Percentiles rank a stretch among this genome's conserved stretches.
These are phyloP conservation scores for Setipinna tenuifilis DNA, from an alignment of 2,797 vertebrate genomes.

Conservation along the genomic window DNA sequence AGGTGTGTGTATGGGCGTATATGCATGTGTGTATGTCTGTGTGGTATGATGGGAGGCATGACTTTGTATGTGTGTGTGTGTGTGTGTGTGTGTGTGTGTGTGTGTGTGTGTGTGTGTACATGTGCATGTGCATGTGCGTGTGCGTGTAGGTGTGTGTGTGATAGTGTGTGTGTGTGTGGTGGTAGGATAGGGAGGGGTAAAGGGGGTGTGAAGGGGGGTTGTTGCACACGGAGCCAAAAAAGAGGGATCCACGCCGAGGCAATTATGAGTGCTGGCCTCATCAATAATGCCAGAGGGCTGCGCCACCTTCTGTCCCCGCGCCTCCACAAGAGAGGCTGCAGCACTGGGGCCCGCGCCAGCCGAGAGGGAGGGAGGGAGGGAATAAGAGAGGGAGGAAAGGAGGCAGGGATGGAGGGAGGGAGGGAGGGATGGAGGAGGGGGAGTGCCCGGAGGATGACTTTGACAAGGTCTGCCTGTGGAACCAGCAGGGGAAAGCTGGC, in stretches of 20 bases:
- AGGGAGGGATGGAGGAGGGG: slow-evolving; percentile 35
- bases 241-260: slow-evolving; percentile 60
- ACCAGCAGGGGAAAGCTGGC: slow-evolving; percentile 65
- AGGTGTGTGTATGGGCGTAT: slow-evolving; percentile 44
- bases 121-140: background rate
- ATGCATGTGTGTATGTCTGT: slow-evolving; percentile 33
- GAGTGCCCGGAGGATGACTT: slow-evolving; percentile 68
- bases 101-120: slow-evolving; percentile 36
- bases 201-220: slow-evolving; percentile 53
- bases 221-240: slow-evolving; percentile 52
- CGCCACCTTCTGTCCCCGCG: slow-evolving; percentile 40
- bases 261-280: slow-evolving; percentile 66
- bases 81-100: slow-evolving; percentile 40
- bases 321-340: slow-evolving; percentile 44
- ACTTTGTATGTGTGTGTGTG: slow-evolving; percentile 22
- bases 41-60: slow-evolving; percentile 47
- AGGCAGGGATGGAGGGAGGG: background rate
- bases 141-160: slow-evolving; percentile 45
- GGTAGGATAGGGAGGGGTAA: slow-evolving; percentile 37
- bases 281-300: slow-evolving; percentile 63
- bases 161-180: slow-evolving; percentile 34
- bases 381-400: background rate
- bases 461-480: slow-evolving; percentile 69
- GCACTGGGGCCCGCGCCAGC: slow-evolving; percentile 40
- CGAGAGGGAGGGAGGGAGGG: slow-evolving; percentile 6